phyloP scores from a whole-genome alignment of 2,888 invertebrate species.

The Melinaea menophilus region DNA sequence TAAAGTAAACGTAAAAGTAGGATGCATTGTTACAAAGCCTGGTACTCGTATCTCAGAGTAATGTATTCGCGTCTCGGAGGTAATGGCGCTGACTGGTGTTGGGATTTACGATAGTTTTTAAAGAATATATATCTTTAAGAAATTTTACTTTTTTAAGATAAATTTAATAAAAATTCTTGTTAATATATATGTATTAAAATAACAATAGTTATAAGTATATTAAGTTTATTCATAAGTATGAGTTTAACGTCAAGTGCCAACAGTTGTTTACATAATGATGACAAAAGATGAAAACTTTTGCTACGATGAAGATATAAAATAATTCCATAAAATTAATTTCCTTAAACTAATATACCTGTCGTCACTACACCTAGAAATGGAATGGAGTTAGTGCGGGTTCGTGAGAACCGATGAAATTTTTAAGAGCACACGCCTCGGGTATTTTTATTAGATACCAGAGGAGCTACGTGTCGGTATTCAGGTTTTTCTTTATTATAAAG shows the following conservation, averaged over 20 bases:
- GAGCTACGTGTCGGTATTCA: conserved; percentile 28
- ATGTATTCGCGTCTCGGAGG: neutral
- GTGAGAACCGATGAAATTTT: conserved; percentile 51
- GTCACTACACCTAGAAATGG: too few species aligned
- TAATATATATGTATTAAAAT: too few species aligned
- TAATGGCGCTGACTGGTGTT: neutral
- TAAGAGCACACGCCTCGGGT: conserved; percentile 54
- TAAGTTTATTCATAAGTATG: too few species aligned
- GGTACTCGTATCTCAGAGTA: neutral
- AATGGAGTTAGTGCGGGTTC: neutral
- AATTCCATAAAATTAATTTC: too few species aligned
- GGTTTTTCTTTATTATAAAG: conserved; percentile 14
- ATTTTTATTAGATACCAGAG: conserved; percentile 51
- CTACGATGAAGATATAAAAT: too few species aligned
- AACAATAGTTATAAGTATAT: too few species aligned
- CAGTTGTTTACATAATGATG: too few species aligned
- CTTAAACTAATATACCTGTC: too few species aligned
- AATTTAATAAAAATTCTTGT: too few species aligned
- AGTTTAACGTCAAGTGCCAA: too few species aligned
- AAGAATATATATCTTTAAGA: neutral
- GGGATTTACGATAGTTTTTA: neutral
- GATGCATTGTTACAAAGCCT: neutral
- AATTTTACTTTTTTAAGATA: neutral
- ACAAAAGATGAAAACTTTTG: too few species aligned
- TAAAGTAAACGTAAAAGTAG: neutral